Percentiles rank a stretch among this genome's conserved stretches.
Conservation (phyloP, 1,140 invertebrate genomes). For the Magallana ariakensis region DNA sequence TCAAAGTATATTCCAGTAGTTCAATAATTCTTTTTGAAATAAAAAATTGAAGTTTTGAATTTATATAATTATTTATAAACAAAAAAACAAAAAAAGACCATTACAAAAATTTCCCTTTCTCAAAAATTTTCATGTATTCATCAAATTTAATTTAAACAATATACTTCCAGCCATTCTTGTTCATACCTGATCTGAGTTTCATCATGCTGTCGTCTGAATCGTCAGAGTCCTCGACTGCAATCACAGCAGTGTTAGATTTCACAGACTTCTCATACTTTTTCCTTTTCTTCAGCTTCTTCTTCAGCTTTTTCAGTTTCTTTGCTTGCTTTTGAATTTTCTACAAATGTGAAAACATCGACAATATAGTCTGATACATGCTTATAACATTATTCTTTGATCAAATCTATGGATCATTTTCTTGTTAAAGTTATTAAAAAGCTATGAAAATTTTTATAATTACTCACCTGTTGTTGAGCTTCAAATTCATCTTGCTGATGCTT, state of each 20-base stretch:
- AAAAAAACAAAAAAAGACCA: background rate
- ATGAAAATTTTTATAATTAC: background rate
- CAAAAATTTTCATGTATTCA: too few species aligned
- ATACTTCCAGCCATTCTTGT: background rate
- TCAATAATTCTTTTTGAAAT: too few species aligned
- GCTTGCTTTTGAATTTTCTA: constrained; percentile 50
- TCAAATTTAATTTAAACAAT: too few species aligned
- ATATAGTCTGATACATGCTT: background rate
- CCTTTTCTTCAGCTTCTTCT: constrained; percentile 56
- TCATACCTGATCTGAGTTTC: background rate
- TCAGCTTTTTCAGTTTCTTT: constrained; percentile 52
- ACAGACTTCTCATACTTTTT: constrained; percentile 41
- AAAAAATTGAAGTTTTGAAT: too few species aligned
- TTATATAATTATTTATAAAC: too few species aligned
- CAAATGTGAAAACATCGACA: background rate
- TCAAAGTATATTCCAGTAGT: too few species aligned
- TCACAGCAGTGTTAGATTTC: constrained; percentile 22
- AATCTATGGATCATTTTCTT: too few species aligned
- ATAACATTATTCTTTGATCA: too few species aligned
- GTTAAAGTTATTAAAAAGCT: too few species aligned
- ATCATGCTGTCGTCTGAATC: constrained; percentile 16
- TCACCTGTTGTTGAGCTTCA: constrained; percentile 50
- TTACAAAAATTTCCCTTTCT: too few species aligned
- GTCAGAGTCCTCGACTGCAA: constrained; percentile 47
- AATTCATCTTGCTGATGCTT: constrained; percentile 55